A percentile compares a stretch with the other conserved stretches of the same genome.
These are phyloP conservation scores for Bergia sp. DNA, from an alignment of 92 coral and sea anemone species.

Conservation along the genomic window DNA sequence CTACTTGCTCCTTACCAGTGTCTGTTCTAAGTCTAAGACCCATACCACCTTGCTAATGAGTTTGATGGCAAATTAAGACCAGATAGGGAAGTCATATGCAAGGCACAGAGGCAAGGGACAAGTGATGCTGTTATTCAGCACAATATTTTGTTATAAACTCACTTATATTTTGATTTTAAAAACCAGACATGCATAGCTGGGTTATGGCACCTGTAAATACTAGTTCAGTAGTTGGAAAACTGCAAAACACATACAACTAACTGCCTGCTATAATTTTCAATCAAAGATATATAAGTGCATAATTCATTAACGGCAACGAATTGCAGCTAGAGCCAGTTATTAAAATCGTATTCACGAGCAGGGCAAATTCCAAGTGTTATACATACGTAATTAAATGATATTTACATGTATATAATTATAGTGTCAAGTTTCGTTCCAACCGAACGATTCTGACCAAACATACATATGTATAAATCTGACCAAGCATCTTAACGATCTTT, in stretches of 20 bases:
- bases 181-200: not conserved
- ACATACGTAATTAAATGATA: no score
- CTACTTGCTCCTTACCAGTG: no score
- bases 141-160: not conserved
- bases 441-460: no score
- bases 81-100: not conserved
- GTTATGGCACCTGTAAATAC: not conserved
- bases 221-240: not conserved
- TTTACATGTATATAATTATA: no score
- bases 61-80: no score
- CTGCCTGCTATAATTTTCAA: not conserved
- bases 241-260: not conserved
- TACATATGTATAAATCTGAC: not conserved
- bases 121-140: not conserved
- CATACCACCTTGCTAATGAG: no score
- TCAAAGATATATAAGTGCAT: not conserved
- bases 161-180: not conserved
- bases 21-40: no score
- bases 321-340: not conserved
- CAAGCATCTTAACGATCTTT: not conserved
- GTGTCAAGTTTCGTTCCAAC: not conserved
- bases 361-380: not conserved
- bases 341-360: no score
- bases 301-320: not conserved
- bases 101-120: no score